These are phyloP conservation scores for Nasonia vitripennis DNA, from an alignment of 1,140 invertebrate species.

Conservation along the genomic window DNA sequence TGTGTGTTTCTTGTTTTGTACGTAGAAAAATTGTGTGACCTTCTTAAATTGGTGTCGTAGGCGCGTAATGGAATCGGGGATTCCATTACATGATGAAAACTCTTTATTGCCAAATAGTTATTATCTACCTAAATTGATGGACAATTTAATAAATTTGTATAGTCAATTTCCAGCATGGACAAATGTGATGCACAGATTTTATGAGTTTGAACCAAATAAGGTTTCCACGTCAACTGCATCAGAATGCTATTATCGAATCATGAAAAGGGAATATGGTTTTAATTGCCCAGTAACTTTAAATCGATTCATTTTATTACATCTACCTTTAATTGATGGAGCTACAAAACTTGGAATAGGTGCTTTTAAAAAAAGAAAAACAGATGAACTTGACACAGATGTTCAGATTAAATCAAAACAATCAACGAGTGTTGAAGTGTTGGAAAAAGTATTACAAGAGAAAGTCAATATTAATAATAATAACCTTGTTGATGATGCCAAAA, in stretches of 20 bases:
- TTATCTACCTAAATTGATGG: too few species aligned
- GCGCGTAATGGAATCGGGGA: too few species aligned
- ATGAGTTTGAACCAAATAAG: not conserved
- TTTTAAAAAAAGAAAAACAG: not conserved
- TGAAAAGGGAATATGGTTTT: not conserved
- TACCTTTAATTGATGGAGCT: not conserved
- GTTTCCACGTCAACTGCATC: not conserved
- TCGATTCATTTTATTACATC: not conserved
- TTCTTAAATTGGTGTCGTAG: too few species aligned
- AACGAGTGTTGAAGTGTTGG: not conserved
- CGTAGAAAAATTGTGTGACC: too few species aligned
- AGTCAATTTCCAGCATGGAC: not conserved
- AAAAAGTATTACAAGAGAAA: not conserved
- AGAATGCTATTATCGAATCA: not conserved
- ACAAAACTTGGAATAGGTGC: not conserved
- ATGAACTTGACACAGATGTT: not conserved
- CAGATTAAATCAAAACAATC: not conserved
- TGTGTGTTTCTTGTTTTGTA: too few species aligned
- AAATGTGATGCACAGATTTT: not conserved
- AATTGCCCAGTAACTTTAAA: not conserved
- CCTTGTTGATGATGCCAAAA: not conserved
- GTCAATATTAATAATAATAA: not conserved
- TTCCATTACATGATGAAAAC: too few species aligned
- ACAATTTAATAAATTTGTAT: not conserved
- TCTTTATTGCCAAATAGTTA: too few species aligned